Base-by-base conservation (phyloP, 1,140 invertebrate species). In the Rhynchophorus ferrugineus region DNA sequence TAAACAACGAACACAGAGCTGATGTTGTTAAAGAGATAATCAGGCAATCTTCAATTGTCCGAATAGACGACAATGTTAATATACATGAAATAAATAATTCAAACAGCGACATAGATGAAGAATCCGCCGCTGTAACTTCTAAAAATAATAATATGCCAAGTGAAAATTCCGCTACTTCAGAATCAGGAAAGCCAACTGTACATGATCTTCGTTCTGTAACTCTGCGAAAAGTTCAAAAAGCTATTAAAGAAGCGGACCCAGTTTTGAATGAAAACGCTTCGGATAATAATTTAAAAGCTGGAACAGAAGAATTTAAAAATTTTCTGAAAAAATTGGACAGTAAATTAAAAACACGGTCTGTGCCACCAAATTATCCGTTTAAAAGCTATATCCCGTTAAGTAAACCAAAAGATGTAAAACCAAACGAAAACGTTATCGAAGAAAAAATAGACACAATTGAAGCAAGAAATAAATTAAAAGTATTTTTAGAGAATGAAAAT, bases 271-370 rank as follows among this genome's bases (percentile, higher is more conserved):
- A 33, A 21, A 53, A 42, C 21, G 48, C 45, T 22, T 53, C 55
- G 11, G 51, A 53, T 16, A 47, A 58, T 17, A 64, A 62, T 48
- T 45, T 64, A 6, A 64, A 59, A 58, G 44, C 35, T 17, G 20
- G 41, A 5, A 50, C 59, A 11, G 43, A 56, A 13, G 46, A 58
- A 37, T 51, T 48, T 36, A 56, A 64, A 48, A 19, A 24, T n/a
- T 64, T 64, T 35, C 44, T 50, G 24, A 29, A 59, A 39, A 49
- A 57, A 19, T 45, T 64, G 6, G 38, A 49, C 20, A 17, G 43
- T n/a, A 54, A 50, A 41, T 45, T 64, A 14, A 44, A 52, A 36
- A 22, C 38, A 2, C 42, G 41, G 14, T 35, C 49, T 1, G 21
- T 49, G n/a, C 22, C 54, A 0, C n/a, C 45, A 13, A 14, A 35